Percentiles rank a stretch among this genome's conserved stretches.
phyloP scores from a whole-genome alignment of 2,113 vertebrate species.

The Stercorarius parasiticus region DNA sequence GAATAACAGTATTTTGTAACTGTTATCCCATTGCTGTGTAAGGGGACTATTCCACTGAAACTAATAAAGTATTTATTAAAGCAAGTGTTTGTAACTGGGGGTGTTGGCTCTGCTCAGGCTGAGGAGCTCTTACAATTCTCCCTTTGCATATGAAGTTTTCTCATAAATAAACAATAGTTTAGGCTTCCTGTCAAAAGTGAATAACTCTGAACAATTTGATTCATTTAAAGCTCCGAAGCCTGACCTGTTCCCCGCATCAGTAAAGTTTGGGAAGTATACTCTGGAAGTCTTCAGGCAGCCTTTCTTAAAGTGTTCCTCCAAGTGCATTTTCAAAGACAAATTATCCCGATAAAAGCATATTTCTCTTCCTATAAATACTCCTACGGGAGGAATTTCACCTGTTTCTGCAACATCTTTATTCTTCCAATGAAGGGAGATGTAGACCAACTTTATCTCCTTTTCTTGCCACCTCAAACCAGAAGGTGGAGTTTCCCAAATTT shows the following conservation, averaged over 20 bases:
- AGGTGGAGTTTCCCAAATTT: background rate
- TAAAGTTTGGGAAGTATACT: fast-evolving
- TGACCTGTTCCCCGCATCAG: background rate
- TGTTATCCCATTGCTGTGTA: fast-evolving
- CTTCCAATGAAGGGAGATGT: fast-evolving
- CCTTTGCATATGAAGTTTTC: fast-evolving
- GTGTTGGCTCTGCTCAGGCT: background rate
- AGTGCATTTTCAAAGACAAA: background rate
- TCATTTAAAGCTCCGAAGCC: fast-evolving
- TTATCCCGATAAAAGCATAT: fast-evolving
- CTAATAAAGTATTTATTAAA: background rate
- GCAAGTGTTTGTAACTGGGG: background rate
- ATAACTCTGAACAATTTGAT: fast-evolving
- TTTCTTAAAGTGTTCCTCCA: background rate
- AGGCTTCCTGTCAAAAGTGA: background rate
- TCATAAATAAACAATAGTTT: background rate
- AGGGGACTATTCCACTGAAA: background rate
- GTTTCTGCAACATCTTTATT: background rate
- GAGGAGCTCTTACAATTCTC: background rate
- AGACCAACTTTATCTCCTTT: no score
- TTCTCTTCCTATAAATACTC: background rate
- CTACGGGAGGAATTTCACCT: fast-evolving
- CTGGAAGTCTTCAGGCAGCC: background rate
- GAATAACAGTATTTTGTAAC: background rate
- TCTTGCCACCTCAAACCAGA: background rate